phyloP scores from a whole-genome alignment of 2,113 vertebrate species.

The Calypte anna region DNA sequence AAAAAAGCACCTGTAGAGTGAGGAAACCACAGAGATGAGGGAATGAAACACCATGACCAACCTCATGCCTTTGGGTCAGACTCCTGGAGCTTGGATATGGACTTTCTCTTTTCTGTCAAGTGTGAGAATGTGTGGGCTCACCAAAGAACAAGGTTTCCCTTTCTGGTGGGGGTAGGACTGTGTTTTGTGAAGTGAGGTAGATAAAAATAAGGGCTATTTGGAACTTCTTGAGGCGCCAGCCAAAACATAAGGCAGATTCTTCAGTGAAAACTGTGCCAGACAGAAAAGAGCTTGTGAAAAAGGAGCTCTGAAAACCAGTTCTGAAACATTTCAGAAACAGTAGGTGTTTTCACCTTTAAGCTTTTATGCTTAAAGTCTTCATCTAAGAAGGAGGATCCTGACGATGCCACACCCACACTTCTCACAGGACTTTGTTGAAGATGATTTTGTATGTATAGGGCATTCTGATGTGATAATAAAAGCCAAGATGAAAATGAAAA shows the following conservation, averaged over 20 bases:
- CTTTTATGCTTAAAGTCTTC: not conserved
- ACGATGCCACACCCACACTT: not conserved
- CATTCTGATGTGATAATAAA: not conserved
- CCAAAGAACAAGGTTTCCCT: not conserved
- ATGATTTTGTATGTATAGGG: not conserved
- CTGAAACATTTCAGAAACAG: not conserved
- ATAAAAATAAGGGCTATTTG: not conserved
- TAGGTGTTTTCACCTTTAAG: not conserved
- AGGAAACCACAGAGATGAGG: not conserved
- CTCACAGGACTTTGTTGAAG: not conserved
- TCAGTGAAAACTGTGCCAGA: not conserved
- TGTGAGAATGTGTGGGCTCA: not conserved
- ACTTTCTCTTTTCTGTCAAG: not conserved
- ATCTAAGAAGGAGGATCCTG: not conserved
- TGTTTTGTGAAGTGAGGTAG: not conserved
- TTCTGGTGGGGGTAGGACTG: not conserved
- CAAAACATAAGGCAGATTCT: not conserved
- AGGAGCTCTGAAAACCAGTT: not conserved
- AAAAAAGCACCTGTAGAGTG: not conserved
- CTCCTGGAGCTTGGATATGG: not conserved
- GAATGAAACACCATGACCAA: not conserved
- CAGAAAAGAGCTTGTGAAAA: not conserved
- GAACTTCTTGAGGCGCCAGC: not conserved
- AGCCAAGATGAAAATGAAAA: not conserved
- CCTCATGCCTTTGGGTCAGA: not conserved